A percentile compares a stretch with the other conserved stretches of the same genome.
These are phyloP conservation scores for Andinoacara biseriatus DNA, from an alignment of 2,113 vertebrate genomes.

Conservation along the genomic window DNA sequence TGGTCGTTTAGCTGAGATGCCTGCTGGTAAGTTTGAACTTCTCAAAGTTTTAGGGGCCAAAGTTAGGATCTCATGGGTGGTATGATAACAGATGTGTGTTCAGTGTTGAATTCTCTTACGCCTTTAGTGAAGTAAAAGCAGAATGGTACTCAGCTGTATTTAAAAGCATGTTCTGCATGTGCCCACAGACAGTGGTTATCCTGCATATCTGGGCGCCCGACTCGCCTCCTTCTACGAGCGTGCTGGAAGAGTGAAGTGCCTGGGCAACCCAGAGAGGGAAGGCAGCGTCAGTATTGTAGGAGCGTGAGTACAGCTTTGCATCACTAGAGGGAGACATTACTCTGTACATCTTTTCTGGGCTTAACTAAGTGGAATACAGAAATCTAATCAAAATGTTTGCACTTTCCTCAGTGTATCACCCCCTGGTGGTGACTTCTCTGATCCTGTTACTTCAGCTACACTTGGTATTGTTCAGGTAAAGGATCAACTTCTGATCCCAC, in stretches of 20 bases:
- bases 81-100: background rate
- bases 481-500: background rate
- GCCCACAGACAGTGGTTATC: constrained; percentile 93
- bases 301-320: constrained; percentile 85
- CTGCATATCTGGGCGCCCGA: constrained; percentile 95
- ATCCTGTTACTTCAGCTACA: constrained; percentile 97
- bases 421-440: constrained; percentile 98
- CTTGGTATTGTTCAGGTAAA: constrained; percentile 93
- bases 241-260: constrained; percentile 95
- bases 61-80: background rate
- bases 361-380: background rate
- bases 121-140: background rate
- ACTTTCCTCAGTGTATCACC: constrained; percentile 88
- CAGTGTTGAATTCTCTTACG: background rate
- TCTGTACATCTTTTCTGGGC: background rate
- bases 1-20: constrained; percentile 97
- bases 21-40: constrained; percentile 86
- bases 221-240: constrained; percentile 97
- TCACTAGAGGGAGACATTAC: constrained; percentile 57
- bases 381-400: background rate
- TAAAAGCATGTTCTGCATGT: constrained; percentile 9
- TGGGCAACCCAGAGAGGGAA: constrained; percentile 97
- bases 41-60: background rate
- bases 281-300: constrained; percentile 98
- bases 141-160: background rate